These are phyloP conservation scores for Anguilla rostrata DNA, from an alignment of 2,113 vertebrate genomes.

Conservation along the genomic window DNA sequence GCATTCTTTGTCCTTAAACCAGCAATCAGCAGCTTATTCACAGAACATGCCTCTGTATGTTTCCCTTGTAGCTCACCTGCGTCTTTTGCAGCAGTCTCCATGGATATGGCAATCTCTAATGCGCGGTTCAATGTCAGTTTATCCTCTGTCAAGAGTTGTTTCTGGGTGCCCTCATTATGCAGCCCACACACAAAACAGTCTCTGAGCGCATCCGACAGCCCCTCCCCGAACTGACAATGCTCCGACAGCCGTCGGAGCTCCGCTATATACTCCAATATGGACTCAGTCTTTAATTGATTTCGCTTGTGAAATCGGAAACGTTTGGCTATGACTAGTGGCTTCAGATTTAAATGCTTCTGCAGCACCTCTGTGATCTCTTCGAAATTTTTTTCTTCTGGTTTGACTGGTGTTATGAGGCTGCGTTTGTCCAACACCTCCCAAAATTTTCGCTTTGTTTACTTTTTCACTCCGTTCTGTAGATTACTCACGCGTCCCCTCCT, in stretches of 20 bases:
- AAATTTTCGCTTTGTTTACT: too few relatives aligned
- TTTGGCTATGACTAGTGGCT: constrained; percentile 49
- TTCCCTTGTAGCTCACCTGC: constrained; percentile 30
- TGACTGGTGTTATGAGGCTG: constrained; percentile 11
- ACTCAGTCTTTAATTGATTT: too few relatives aligned
- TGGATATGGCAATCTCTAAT: constrained; percentile 14
- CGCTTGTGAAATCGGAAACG: too few relatives aligned
- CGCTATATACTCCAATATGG: constrained; percentile 52
- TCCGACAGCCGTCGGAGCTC: constrained; percentile 43
- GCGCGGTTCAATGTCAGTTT: constrained; percentile 40
- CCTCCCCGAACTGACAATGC: constrained; percentile 52
- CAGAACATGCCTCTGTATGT: too few relatives aligned
- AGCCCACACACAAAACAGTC: constrained; percentile 55
- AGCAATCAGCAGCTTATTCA: too few relatives aligned
- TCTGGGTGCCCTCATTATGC: constrained; percentile 50
- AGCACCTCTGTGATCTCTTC: constrained; percentile 47
- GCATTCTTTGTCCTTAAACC: too few relatives aligned
- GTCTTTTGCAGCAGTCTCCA: constrained; percentile 1
- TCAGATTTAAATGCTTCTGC: constrained; percentile 50
- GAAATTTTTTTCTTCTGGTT: constrained; percentile 26
- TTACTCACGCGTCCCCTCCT: too few relatives aligned
- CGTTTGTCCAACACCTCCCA: too few relatives aligned
- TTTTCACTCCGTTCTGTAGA: too few relatives aligned
- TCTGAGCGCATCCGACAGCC: constrained; percentile 52
- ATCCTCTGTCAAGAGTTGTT: constrained; percentile 41